Base-by-base conservation (phyloP, 2,797 vertebrate species). In the Sciaenops ocellatus region DNA sequence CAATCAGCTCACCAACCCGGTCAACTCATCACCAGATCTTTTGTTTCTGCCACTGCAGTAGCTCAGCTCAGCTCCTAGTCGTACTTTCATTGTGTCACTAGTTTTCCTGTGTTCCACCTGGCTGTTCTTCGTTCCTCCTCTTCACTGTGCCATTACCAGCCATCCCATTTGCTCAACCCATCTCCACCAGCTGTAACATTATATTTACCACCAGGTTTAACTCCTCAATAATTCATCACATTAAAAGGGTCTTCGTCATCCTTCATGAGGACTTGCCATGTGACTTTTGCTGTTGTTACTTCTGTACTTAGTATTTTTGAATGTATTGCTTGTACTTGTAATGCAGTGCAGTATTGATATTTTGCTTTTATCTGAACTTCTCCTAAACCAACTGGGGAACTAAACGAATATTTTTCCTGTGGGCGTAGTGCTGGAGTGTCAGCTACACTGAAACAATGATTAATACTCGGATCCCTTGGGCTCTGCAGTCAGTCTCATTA, bases 371-470 rank as follows among this genome's bases (percentile, higher is more conserved):
- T 10, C 13, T 3, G 18, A 68, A 50, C 47, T 28, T 47, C 56
- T 1, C 16, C 38, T 15, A 11, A 18, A 13, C 8, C 34, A 41
- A 6, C 3, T 47, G 47, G 4, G 8, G 16, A 59, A 44, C 8
- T 24, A 22, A 48, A 71, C 12, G 0, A 26, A 51, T 28, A 28
- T 54, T 30, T 65, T 69, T 18, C 11, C 38, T 34, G 47, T 17
- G 12, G 28, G 38, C 66, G 46, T 57, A 6, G 26, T 54, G 24
- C 8, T 70, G 6, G 3, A 68, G 34, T 22, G 28, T 69, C 57
- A 59, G 4, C 34, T 61, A 50, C 17, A 46, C 18, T 16, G 24
- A 13, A 34, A 69, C 57, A 61, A 47, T 72, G 74, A 81, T 79
- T 75, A 78, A 81, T 79, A 60, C 1, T 17, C 28, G 22, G 12